phyloP scores from a whole-genome alignment of 2,113 vertebrate genomes.

The Erythrolamprus reginae region DNA sequence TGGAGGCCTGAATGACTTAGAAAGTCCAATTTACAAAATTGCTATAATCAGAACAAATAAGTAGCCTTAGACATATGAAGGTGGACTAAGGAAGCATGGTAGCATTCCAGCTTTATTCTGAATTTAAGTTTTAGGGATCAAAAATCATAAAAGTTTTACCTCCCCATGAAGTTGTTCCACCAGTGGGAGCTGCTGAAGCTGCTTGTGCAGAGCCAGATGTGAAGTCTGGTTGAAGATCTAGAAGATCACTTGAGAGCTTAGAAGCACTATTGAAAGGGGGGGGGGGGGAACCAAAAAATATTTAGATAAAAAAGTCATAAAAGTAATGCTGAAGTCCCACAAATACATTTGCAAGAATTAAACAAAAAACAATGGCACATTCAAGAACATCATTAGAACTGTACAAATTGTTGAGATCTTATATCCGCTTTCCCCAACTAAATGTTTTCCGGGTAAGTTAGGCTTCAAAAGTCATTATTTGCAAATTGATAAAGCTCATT shows the following conservation, averaged over 20 bases:
- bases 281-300: no score
- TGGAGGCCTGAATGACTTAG: not conserved
- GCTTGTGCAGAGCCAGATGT: conserved; percentile 67
- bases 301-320: not conserved
- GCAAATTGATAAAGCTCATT: not conserved
- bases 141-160: conserved; percentile 71
- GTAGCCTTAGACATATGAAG: not conserved
- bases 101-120: conserved; percentile 7
- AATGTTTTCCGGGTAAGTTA: not conserved
- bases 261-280: conserved; percentile 63
- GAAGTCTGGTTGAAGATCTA: conserved; percentile 91
- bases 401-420: not conserved
- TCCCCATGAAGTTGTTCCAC: conserved; percentile 86
- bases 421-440: not conserved
- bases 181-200: conserved; percentile 65
- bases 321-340: not conserved
- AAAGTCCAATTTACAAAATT: not conserved
- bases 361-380: not conserved
- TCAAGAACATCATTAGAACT: not conserved
- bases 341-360: not conserved
- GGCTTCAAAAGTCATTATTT: not conserved
- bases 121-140: not conserved
- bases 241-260: conserved; percentile 83
- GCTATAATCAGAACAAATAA: not conserved
- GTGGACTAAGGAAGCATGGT: not conserved